Evolutionary conservation across 2,888 invertebrate genomes (phyloP).

Genomic region (Sphaerophoria taeniata): DNA sequence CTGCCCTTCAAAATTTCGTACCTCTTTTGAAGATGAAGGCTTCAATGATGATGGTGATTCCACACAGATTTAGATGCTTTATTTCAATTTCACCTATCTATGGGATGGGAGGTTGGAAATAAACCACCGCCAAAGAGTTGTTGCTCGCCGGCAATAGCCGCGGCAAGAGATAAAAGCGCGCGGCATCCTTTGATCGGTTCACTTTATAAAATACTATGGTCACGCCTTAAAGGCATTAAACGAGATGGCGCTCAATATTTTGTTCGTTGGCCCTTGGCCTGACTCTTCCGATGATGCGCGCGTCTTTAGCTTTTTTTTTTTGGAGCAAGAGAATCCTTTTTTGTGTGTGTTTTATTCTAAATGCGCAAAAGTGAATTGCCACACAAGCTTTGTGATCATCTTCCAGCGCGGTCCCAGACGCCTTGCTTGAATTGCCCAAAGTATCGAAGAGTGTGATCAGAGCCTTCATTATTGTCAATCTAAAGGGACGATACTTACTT

Average conservation of each 20-base stretch:
- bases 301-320: constrained; percentile 18
- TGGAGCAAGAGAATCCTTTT: constrained; percentile 63
- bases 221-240: constrained; percentile 83
- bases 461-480: constrained; percentile 44
- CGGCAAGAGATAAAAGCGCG: constrained; percentile 80
- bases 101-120: constrained; percentile 72
- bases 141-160: constrained; percentile 56
- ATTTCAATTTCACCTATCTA: constrained; percentile 73
- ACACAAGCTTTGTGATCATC: constrained; percentile 56
- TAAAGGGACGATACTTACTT: background rate
- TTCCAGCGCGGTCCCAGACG: constrained; percentile 11
- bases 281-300: constrained; percentile 33
- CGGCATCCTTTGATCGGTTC: constrained; percentile 83
- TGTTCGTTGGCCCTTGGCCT: constrained; percentile 8
- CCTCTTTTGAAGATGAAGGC: background rate
- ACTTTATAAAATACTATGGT: constrained; percentile 83
- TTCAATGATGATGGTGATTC: background rate
- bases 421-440: background rate
- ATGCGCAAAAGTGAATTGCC: constrained; percentile 39
- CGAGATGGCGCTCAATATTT: constrained; percentile 82
- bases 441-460: constrained; percentile 28
- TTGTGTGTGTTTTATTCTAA: constrained; percentile 54
- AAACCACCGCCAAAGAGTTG: constrained; percentile 71
- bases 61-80: constrained; percentile 71
- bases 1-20: constrained; percentile 54